Evolutionary conservation across 1,140 invertebrate species (phyloP), one percentile per base, ranked within the genome.

Genomic region (Aplysia californica): DNA sequence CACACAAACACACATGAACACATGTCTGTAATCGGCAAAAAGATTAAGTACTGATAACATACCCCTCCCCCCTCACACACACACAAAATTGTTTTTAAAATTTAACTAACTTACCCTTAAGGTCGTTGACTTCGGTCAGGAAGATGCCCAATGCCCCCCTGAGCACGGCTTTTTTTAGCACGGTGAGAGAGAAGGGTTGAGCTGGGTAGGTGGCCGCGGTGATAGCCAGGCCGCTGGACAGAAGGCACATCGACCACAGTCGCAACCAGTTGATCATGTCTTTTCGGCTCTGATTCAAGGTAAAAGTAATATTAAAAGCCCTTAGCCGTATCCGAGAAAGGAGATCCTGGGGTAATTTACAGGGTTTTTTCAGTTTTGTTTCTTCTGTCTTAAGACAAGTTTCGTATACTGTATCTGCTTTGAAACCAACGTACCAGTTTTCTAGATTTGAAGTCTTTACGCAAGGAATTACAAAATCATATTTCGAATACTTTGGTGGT

Each of bases 221-320:
- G 21, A 91, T 90, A 2, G 89, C 88, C 0, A 91, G 85, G 23
- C 88, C 90, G 33, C 89, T 87, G 59, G 87, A 87, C 35, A 90
- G 85, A 79, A 91, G 86, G 26, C 90, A 87, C 10, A 91, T 84
- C n/a, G 89, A 72, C 31, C 89, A 90, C 86, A 91, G 88, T 5
- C 87, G 79, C 58, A 91, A 85, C 82, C 90, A 91, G 33, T 88
- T 86, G 20, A 88, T 77, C 82, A 91, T 90, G 79, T 91, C 90
- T 65, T 89, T 82, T 26, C 85, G 82, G 4, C 88, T 85, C 89
- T 90, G 71, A 5, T 2, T 15, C n/a, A 10, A 50, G 10, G 44
- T 15, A 50, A 50, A n/a, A 50, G 10, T 15, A 50, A 66, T 33
- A 29, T 35, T 33, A 35, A 29, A 33, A 66, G 35, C 5, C n/a